Conservation (phyloP, 2,113 vertebrate genomes). For the Gopherus evgoodei region DNA sequence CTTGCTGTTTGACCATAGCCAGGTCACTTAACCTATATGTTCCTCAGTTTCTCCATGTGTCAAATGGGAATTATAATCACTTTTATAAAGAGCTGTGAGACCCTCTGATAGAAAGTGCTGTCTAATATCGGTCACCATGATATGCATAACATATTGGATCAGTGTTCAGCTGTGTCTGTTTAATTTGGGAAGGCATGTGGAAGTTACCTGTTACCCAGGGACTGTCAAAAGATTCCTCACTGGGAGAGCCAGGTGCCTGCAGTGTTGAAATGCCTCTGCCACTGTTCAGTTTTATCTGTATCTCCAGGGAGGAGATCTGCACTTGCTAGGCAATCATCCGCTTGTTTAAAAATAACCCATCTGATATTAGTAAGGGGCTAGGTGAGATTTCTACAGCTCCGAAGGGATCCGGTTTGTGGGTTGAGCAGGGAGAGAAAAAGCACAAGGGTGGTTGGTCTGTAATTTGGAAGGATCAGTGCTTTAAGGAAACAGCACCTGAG, state of each 20-base stretch:
- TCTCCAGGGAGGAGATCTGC: background rate
- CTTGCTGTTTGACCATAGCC: too few relatives aligned
- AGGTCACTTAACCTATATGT: background rate
- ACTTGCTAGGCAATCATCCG: background rate
- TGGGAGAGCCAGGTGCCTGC: background rate
- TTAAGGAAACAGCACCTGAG: background rate
- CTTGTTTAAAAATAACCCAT: background rate
- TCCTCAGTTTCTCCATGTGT: background rate
- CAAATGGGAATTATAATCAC: background rate
- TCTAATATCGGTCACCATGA: background rate
- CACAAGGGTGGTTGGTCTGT: background rate
- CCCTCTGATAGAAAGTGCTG: background rate
- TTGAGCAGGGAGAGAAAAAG: background rate
- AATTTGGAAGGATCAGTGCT: background rate
- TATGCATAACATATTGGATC: background rate
- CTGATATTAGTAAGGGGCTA: background rate
- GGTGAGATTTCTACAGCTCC: background rate
- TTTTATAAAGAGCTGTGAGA: background rate
- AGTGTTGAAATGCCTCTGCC: background rate
- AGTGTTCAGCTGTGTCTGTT: background rate
- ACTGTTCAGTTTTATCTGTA: background rate
- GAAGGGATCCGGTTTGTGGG: background rate
- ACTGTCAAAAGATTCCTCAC: background rate
- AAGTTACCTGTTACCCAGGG: background rate
- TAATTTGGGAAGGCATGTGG: background rate